Percentiles rank a stretch among this genome's conserved stretches.
These are phyloP conservation scores for Carassius auratus DNA, from an alignment of 2,113 vertebrate species.

Conservation along the genomic window DNA sequence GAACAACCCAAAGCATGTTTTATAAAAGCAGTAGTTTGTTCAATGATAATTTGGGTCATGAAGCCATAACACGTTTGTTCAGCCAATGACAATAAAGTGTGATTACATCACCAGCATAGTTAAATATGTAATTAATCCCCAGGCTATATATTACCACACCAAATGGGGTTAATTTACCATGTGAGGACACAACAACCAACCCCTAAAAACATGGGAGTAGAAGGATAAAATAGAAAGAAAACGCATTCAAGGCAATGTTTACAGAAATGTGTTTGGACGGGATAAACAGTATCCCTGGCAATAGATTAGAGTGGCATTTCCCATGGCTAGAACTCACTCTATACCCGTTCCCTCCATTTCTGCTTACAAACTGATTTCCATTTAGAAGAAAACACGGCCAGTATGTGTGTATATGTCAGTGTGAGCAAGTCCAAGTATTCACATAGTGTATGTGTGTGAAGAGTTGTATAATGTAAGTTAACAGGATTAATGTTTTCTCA, in stretches of 20 bases:
- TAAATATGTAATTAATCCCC: constrained; percentile 37
- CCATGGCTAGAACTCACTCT: constrained; percentile 5
- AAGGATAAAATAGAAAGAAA: constrained; percentile 26
- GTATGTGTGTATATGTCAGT: constrained; percentile 8
- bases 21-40: neutral
- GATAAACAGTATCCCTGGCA: constrained; percentile 36
- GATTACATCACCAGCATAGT: constrained; percentile 20
- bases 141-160: neutral
- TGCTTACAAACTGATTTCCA: neutral
- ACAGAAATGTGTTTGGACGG: constrained; percentile 17
- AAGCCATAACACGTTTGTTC: neutral
- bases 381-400: constrained; percentile 17
- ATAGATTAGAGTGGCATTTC: constrained; percentile 7
- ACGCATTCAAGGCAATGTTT: constrained; percentile 45
- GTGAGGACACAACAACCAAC: constrained; percentile 14
- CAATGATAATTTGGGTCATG: neutral
- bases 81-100: neutral
- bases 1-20: neutral
- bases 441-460: neutral
- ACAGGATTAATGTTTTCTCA: neutral
- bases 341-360: neutral
- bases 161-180: neutral
- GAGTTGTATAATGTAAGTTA: constrained; percentile 1
- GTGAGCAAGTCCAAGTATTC: neutral
- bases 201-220: constrained; percentile 11